Evolutionary conservation across 2,888 invertebrate genomes (phyloP), one percentile per base, ranked within the genome.

Genomic region (Drosophila longiperda): DNA sequence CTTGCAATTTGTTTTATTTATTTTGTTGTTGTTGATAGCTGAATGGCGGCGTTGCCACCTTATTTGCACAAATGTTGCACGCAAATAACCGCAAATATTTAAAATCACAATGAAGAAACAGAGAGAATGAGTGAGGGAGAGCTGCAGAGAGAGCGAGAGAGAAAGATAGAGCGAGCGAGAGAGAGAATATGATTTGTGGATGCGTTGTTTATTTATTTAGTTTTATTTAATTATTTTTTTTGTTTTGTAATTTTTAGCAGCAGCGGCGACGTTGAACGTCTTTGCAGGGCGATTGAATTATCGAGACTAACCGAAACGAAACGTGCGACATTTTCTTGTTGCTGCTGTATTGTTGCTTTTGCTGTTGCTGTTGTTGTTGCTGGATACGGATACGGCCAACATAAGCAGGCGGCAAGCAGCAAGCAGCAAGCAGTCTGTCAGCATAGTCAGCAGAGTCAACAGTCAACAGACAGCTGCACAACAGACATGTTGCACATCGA

Each of bases 271-370:
- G 65, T 80, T 81, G 73, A 80, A 91, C 90, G 91, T 91, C 90
- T 91, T 85, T 73, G 80, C 91, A 84, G 87, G 86, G 81, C 91
- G 90, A 89, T 91, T 90, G 91, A 91, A 91, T 85, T 91, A 81
- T 87, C 81, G 89, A 86, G 91, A 91, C 90, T 91, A 87, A 87
- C 84, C 85, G 80, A 85, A 83, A 80, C 88, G 80, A 89, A 86
- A 89, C 86, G 85, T 89, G 87, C 89, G 89, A 87, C 87, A 87
- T 87, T 82, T 88, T 85, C 80, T 83, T 83, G 86, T 77, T 83
- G 83, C 78, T 87, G 83, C 83, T 66, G 58, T 45, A 64, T 38
- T 63, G 54, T 40, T 65, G 77, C 66, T 75, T 66, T 67, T 78
- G 71, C 53, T 73, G 60, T 26, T 69, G 58, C 17, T 64, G 50